Base-by-base conservation (phyloP, 2,797 vertebrate genomes). In the Cossypha dichroa region DNA sequence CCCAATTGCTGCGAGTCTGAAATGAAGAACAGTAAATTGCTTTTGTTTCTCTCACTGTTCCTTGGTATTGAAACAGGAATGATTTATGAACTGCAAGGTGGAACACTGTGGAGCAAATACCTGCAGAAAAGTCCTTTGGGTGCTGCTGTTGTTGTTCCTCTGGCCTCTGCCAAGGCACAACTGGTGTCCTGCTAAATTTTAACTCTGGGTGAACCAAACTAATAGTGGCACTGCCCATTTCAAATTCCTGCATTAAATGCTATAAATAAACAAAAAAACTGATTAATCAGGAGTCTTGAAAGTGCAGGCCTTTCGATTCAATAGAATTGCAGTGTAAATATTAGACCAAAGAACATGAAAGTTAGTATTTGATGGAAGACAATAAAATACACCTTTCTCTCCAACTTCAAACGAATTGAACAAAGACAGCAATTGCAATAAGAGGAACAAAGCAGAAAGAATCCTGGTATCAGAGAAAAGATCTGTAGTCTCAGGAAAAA, bases 401-500 rank as follows among this genome's bases (percentile, higher is more conserved):
- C 8, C 41, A 51, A 28, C 18, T 70, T 59, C 6, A 40, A 85
- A 60, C 0, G 2, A 68, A 17, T 8, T 40, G 38, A 76, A 73
- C 10, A 14, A 60, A 92, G 51, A 25, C 8, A 52, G 28, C 1
- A 72, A 10, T 8, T 55, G 15, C 19, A 84, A 67, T 36, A 76
- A 79, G 34, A 38, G 63, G 49, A 90, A 94, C 25, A 95, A 94
- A 84, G 38, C 19, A 88, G 9, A 90, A 55, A 40, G 73, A 55
- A 41, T 86, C 48, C 33, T 22, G 46, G 40, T 90, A 94, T 46
- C 29, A 77, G 63, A 79, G 78, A 64, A 88, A 92, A 90, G 51
- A 76, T 77, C 93, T 88, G 33, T 96, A 96, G 72, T 96, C 54
- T 84, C 38, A 66, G 34, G 91, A 46, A 94, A 97, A 93, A 51